A percentile compares a stretch with the other conserved stretches of the same genome.
Conservation (phyloP, 1,140 invertebrate genomes). For the honey bee (Apis mellifera) region DNA sequence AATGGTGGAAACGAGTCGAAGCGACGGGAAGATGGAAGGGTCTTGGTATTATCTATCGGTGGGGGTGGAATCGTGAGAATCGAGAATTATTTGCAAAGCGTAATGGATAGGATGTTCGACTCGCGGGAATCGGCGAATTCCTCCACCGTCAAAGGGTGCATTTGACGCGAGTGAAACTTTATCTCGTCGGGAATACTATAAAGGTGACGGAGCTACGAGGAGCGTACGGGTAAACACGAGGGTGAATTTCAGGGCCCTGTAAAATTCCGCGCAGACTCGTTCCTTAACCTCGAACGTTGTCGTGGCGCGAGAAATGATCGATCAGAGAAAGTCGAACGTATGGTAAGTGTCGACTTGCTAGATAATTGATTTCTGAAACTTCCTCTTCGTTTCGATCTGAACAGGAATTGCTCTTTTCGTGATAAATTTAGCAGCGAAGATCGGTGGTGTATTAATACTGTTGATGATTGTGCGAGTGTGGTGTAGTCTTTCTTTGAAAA, state of each 20-base stretch:
- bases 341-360: conserved; percentile 29
- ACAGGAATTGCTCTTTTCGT: too few relatives aligned
- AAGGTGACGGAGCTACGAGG: too few relatives aligned
- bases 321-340: conserved; percentile 47
- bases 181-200: neutral
- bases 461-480: neutral
- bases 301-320: conserved; percentile 45
- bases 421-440: too few relatives aligned
- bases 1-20: conserved; percentile 24
- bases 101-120: conserved; percentile 6
- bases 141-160: neutral
- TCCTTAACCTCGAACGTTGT: neutral
- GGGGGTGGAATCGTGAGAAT: neutral
- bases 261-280: neutral
- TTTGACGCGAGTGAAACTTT: too few relatives aligned
- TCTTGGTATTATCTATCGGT: neutral
- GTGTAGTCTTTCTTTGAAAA: conserved; percentile 20
- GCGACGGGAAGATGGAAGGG: neutral
- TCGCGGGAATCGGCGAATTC: neutral
- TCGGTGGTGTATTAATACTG: too few relatives aligned
- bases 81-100: conserved; percentile 10
- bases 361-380: conserved; percentile 53
- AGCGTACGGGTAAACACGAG: neutral
- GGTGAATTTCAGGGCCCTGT: neutral
- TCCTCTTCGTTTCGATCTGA: neutral